phyloP scores from a whole-genome alignment of 2,797 vertebrate genomes.

The Rousettus madagascariensis region DNA sequence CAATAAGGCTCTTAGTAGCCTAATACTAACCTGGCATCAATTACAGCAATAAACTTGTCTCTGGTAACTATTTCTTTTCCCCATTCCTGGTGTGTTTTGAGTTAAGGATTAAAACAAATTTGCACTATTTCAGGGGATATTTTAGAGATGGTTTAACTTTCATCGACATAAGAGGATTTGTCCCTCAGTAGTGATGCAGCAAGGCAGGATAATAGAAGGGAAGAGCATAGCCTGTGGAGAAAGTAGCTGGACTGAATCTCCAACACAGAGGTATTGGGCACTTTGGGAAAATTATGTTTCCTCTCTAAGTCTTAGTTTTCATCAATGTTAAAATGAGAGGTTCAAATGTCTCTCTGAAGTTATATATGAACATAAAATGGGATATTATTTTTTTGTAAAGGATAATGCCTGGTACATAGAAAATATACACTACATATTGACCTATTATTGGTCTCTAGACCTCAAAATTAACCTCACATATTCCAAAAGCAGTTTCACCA shows the following conservation, averaged over 20 bases:
- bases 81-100: background rate
- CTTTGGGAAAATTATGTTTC: background rate
- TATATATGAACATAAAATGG: background rate
- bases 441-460: background rate
- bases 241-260: background rate
- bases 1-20: background rate
- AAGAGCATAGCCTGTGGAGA: fast-evolving
- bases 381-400: background rate
- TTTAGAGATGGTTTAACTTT: conserved; percentile 33
- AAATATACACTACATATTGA: background rate
- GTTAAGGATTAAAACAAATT: conserved; percentile 49
- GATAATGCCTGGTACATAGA: background rate
- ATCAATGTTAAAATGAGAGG: background rate
- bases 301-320: background rate
- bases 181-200: background rate
- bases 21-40: background rate
- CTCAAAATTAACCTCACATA: background rate
- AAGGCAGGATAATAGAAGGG: background rate
- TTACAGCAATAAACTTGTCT: conserved; percentile 23
- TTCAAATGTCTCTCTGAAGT: background rate
- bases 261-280: fast-evolving
- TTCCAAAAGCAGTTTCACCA: background rate
- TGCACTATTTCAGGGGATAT: conserved; percentile 40
- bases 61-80: background rate
- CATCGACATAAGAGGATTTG: conserved; percentile 49